Evolutionary conservation across 2,888 invertebrate genomes (phyloP), one percentile per base, ranked within the genome.

Genomic region (Drosophila yooni): DNA sequence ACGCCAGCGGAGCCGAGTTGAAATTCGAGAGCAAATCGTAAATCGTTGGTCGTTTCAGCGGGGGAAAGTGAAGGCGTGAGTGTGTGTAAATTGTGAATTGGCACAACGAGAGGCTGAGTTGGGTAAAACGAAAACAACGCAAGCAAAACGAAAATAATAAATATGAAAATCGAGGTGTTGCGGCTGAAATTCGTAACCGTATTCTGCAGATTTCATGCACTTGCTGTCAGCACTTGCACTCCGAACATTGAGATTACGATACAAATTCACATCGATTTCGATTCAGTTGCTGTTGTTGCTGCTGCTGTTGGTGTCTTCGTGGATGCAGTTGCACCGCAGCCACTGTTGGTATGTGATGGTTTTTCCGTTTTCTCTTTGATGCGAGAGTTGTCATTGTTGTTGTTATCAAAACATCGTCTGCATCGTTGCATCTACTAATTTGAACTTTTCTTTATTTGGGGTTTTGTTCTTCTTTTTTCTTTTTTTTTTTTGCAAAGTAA

Each of bases 371-470:
- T 53, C 59, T 62, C 43, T 54, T 77, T 57, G 74, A 56, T 64
- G 76, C 53, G 53, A 52, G 58, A 40, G 71, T 72, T 76, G 76
- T 72, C 76, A 76, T 76, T 76, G 72, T 76, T 70, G 57, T 57
- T 74, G 62, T 76, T 76, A 69, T 77, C 73, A 76, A 62, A 59
- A 54, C 46, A 65, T 76, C 33, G 59, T 65, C 61, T 58, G 70
- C 64, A 70, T 81, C 34, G 60, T 71, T 78, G 58, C 40, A 68
- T 70, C 78, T 65, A 63, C 29, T 56, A 61, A 66, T 62, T 80
- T 68, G 56, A 74, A 81, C 81, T 79, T 80, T 80, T 80, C 79
- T 80, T 80, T 74, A 81, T 81, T 81, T 80, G 72, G 73, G 58
- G 52, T 77, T 76, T 73, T 70, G 63, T 63, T 82, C 73, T 58